A percentile compares a stretch with the other conserved stretches of the same genome.
Evolutionary conservation across 2,888 invertebrate species (phyloP).

Genomic region (Orthosia incerta): DNA sequence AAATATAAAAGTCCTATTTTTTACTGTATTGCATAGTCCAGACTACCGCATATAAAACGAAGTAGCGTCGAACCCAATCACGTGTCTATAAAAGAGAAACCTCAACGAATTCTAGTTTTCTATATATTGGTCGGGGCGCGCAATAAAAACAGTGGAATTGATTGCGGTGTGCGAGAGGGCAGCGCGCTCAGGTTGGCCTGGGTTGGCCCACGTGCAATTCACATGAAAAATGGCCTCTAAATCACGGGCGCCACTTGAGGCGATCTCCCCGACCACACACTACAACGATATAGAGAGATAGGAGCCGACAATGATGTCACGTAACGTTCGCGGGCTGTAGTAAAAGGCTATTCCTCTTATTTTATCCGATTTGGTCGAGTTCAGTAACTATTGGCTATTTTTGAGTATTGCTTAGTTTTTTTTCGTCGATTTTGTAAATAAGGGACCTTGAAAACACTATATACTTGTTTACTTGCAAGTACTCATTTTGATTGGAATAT

Average conservation of each 20-base stretch:
- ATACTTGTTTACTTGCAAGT: not conserved
- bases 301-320: slow-evolving; percentile 67
- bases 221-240: slow-evolving; percentile 83
- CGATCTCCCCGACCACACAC: slow-evolving; percentile 72
- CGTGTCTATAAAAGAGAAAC: slow-evolving; percentile 54
- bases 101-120: slow-evolving; percentile 55
- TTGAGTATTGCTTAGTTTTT: not conserved
- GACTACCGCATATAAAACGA: slow-evolving; percentile 31
- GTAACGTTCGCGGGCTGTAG: slow-evolving; percentile 56
- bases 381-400: slow-evolving; percentile 22
- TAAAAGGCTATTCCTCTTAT: slow-evolving; percentile 46
- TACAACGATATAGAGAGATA: slow-evolving; percentile 64
- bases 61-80: slow-evolving; percentile 56
- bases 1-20: slow-evolving; percentile 23
- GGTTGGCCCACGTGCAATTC: slow-evolving; percentile 76
- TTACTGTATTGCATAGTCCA: slow-evolving; percentile 23
- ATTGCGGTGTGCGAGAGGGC: slow-evolving; percentile 75
- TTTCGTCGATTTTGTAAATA: not conserved
- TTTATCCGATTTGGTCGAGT: slow-evolving; percentile 45
- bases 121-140: slow-evolving; percentile 70
- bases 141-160: slow-evolving; percentile 82
- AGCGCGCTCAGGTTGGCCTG: slow-evolving; percentile 66
- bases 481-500: not conserved
- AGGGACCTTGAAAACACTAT: no score
- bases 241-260: slow-evolving; percentile 77